Evolutionary conservation across 2,797 vertebrate species (phyloP).

Genomic region (Acanthis flammea): DNA sequence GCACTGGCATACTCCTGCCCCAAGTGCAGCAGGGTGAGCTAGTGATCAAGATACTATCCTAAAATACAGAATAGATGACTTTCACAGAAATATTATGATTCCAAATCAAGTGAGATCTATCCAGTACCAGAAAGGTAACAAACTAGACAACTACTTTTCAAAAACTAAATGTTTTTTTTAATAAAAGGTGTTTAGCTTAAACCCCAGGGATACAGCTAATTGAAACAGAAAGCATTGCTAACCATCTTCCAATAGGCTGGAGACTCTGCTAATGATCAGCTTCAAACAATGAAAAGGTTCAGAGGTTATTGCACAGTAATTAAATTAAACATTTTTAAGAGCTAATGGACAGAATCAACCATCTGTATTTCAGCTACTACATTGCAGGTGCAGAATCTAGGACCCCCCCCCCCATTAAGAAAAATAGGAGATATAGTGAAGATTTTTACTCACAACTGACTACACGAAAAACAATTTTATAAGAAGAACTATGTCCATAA

Average conservation of each 20-base stretch:
- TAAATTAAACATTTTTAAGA: neutral
- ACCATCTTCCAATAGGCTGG: neutral
- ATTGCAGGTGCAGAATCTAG: neutral
- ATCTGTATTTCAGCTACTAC: neutral
- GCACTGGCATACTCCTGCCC: neutral
- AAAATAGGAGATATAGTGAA: neutral
- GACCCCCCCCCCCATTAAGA: neutral
- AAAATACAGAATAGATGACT: neutral
- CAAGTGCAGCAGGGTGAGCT: neutral
- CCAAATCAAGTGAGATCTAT: neutral
- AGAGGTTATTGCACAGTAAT: neutral
- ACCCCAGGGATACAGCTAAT: neutral
- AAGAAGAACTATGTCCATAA: neutral
- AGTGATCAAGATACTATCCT: neutral
- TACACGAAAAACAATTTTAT: neutral
- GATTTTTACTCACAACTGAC: neutral
- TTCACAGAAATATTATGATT: neutral
- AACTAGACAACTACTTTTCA: neutral
- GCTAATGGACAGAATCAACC: neutral
- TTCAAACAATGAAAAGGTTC: neutral
- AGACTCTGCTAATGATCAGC: neutral
- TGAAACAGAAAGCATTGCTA: neutral
- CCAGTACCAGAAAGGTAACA: neutral
- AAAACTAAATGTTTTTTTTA: neutral
- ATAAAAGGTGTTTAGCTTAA: neutral